These are phyloP conservation scores for Sprattus sprattus DNA, from an alignment of 2,113 vertebrate species.

Conservation along the genomic window DNA sequence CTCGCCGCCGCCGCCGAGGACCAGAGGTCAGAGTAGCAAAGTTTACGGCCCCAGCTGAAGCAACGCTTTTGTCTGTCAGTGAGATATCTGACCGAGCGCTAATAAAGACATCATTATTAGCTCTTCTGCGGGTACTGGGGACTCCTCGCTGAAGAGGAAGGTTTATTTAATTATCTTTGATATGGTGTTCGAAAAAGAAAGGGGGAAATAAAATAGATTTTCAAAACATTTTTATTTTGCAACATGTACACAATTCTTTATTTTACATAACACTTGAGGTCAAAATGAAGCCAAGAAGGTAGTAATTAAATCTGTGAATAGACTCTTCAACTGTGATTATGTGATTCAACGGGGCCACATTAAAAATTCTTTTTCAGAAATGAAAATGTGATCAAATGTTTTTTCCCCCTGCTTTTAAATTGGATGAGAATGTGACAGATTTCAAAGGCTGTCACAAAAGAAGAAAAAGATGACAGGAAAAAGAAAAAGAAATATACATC, in stretches of 20 bases:
- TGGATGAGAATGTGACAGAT: conserved; percentile 92
- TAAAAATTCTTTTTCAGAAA: conserved; percentile 12
- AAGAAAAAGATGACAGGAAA: conserved; percentile 52
- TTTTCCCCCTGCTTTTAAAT: conserved; percentile 81
- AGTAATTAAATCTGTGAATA: background rate
- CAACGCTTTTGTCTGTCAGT: conserved; percentile 12
- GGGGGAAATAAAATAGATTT: background rate
- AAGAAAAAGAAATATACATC: conserved; percentile 89
- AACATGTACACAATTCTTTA: background rate
- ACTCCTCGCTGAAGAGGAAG: background rate
- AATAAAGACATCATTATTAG: background rate
- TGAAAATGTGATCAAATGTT: conserved; percentile 43
- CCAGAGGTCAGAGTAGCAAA: conserved; percentile 19
- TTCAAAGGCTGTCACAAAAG: conserved; percentile 87
- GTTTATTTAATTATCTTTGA: background rate
- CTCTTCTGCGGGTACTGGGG: background rate
- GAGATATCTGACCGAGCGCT: background rate
- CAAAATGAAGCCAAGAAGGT: background rate
- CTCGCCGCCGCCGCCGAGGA: conserved; percentile 2
- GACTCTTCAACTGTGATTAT: conserved; percentile 51
- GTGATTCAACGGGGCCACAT: conserved; percentile 38
- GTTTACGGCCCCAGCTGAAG: conserved; percentile 11
- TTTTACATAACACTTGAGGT: background rate
- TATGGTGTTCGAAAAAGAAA: background rate
- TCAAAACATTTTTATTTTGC: background rate